Conservation (phyloP, 2,797 vertebrate genomes). For the Erethizon dorsatum region DNA sequence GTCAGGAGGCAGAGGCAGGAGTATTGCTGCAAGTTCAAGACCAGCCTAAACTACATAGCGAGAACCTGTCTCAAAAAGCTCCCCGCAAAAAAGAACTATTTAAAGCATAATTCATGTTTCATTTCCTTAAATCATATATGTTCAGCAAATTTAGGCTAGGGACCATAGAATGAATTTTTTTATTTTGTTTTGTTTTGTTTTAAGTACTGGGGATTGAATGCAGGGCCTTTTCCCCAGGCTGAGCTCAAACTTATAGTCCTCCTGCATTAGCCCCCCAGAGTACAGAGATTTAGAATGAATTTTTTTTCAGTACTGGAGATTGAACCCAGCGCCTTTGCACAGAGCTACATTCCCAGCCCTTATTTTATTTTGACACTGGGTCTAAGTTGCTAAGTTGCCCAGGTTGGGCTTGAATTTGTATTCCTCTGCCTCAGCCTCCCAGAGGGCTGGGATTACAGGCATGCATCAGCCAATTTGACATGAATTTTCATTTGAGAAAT, state of each 20-base stretch:
- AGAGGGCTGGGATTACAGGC: neutral
- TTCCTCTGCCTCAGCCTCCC: neutral
- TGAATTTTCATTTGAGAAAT: constrained; percentile 15
- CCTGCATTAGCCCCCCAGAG: neutral
- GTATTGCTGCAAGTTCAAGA: neutral
- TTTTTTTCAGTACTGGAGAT: neutral
- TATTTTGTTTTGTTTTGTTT: neutral
- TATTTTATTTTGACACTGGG: neutral
- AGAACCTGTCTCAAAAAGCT: neutral
- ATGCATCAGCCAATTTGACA: neutral
- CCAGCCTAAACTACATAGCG: neutral
- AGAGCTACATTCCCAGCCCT: neutral
- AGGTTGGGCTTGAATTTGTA: neutral
- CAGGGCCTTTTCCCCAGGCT: neutral
- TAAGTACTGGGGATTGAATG: neutral
- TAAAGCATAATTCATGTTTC: constrained; percentile 55
- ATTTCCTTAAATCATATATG: constrained; percentile 40
- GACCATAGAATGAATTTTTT: neutral
- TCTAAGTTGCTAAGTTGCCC: neutral
- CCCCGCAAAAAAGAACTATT: neutral
- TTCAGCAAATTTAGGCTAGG: constrained; percentile 53
- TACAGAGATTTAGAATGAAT: neutral
- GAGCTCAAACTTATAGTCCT: neutral
- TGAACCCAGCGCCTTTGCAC: neutral
- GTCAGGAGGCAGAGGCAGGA: neutral